Evolutionary conservation across 2,888 invertebrate genomes (phyloP), one percentile per base, ranked within the genome.

Genomic region (Incurvaria masculella): DNA sequence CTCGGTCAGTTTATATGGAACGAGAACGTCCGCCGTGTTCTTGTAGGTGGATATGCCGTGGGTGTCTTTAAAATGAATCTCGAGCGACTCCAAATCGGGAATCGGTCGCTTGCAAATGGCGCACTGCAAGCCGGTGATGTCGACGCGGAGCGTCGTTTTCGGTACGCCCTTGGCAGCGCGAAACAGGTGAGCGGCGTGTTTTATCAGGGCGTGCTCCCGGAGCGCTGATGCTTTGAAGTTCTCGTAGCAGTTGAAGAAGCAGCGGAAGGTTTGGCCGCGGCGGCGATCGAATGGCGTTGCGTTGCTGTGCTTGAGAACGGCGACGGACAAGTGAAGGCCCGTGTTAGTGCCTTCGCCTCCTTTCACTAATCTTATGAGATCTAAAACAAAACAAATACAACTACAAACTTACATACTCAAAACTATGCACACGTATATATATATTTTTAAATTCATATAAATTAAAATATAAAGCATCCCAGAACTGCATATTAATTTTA

Each of bases 221-320:
- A 78, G 60, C 45, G 65, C 64, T 0, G 63, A 52, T 4, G 65
- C 60, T 40, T 65, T 67, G 52, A 62, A 72, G 51, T 71, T 69
- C 11, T 70, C 70, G 50, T 70, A 72, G 46, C 78, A 78, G 53
- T 70, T 33, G 33, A 33, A 72, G 1, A 71, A 68, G 55, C 78
- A 78, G 5, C 73, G 60, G 48, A 78, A 75, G 6, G 14, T 3
- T 57, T 72, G 73, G 56, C 68, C 71, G 53, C 72, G 73, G 14
- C 75, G 62, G 40, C 72, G 72, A 62, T 72, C 74, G 58, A 78
- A 78, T 0, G 76, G 75, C 51, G 67, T 72, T 19, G 76, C 78
- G 39, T 71, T 69, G 1, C 76, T 76, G 57, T 63, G 63, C 53
- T 61, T 71, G 40, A 78, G 59, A 53, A 78, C 68, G 8, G 33